Percentiles rank a stretch among this genome's conserved stretches.
These are phyloP conservation scores for Trachymyrmex septentrionalis DNA, from an alignment of 1,140 invertebrate species.

Conservation along the genomic window DNA sequence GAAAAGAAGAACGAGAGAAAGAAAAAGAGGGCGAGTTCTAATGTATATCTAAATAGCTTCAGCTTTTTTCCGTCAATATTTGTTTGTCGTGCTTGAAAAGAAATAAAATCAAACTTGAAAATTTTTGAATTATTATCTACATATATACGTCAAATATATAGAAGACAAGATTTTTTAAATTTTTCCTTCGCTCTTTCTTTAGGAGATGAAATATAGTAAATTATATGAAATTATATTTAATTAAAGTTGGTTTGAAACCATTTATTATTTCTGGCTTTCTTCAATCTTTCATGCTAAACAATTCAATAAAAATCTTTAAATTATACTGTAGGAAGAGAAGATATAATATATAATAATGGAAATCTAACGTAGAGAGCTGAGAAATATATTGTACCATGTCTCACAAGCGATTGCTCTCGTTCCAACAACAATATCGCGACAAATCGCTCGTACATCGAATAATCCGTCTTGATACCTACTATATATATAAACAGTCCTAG, in stretches of 20 bases:
- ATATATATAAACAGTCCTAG: too few relatives aligned
- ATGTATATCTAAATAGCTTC: constrained; percentile 8
- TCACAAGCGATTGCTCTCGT: too few relatives aligned
- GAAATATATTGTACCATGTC: too few relatives aligned
- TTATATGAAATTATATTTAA: not conserved
- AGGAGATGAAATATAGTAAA: not conserved
- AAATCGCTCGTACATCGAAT: too few relatives aligned
- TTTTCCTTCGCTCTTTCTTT: not conserved
- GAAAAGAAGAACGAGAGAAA: not conserved
- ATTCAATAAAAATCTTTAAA: constrained; percentile 13
- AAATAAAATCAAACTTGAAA: constrained; percentile 40
- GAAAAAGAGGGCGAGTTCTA: not conserved
- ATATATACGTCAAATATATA: not conserved
- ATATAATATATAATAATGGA: too few relatives aligned
- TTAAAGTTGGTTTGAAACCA: not conserved
- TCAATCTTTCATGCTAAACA: not conserved
- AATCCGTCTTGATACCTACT: too few relatives aligned
- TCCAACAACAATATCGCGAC: too few relatives aligned
- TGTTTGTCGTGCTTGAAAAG: constrained; percentile 4
- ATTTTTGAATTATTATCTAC: constrained; percentile 34
- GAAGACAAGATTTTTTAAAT: not conserved
- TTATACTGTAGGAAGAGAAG: too few relatives aligned
- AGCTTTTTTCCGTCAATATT: constrained; percentile 11
- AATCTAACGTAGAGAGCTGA: too few relatives aligned
- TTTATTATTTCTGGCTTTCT: not conserved